phyloP scores from a whole-genome alignment of 2,888 invertebrate species.

The Pediacus dermestoides region DNA sequence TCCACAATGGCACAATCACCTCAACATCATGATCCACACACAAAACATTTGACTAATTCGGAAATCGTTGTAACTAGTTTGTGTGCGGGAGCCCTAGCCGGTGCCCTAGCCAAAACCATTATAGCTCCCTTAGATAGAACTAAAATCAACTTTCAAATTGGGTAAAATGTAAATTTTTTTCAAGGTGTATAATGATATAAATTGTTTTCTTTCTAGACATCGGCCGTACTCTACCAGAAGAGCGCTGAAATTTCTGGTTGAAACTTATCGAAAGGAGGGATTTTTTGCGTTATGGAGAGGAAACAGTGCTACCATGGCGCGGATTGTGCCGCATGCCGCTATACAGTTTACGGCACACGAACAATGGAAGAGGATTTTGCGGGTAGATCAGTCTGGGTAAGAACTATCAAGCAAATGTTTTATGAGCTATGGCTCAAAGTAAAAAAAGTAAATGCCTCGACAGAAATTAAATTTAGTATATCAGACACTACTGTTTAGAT shows the following conservation, averaged over 20 bases:
- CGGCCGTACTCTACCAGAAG: slow-evolving; percentile 69
- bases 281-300: slow-evolving; percentile 89
- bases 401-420: not conserved
- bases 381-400: slow-evolving; percentile 63
- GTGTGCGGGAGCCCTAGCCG: slow-evolving; percentile 88
- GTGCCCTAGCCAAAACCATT: slow-evolving; percentile 90
- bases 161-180: slow-evolving; percentile 47
- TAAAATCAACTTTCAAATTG: slow-evolving; percentile 97
- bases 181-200: slow-evolving; percentile 2
- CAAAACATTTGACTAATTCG: slow-evolving; percentile 49
- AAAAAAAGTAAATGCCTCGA: too few species aligned
- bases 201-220: slow-evolving; percentile 50
- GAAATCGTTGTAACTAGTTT: slow-evolving; percentile 76
- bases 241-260: slow-evolving; percentile 64
- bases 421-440: slow-evolving; percentile 8
- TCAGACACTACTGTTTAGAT: too few species aligned
- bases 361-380: slow-evolving; percentile 85
- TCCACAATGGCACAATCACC: slow-evolving; percentile 33
- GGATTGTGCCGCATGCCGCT: slow-evolving; percentile 95
- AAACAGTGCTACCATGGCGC: slow-evolving; percentile 96
- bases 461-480: too few species aligned
- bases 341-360: slow-evolving; percentile 98
- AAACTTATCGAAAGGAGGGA: slow-evolving; percentile 74
- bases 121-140: slow-evolving; percentile 97
- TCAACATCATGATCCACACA: slow-evolving; percentile 26